Conservation (phyloP, 2,888 invertebrate genomes). For the Drosophila trichaetosa region DNA sequence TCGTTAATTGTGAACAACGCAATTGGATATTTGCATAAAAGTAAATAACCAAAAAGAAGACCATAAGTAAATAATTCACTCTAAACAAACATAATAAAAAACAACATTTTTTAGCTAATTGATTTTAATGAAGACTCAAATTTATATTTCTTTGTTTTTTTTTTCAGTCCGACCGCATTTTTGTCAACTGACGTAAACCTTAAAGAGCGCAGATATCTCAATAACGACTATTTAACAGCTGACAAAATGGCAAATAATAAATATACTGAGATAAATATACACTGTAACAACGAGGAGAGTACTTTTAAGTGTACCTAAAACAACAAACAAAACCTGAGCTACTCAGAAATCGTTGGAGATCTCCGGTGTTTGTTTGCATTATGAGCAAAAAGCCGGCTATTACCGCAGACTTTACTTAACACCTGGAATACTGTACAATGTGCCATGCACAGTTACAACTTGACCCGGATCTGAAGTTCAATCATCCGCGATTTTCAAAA, state of each 20-base stretch:
- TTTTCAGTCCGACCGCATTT: constrained; percentile 27
- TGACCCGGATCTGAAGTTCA: constrained; percentile 39
- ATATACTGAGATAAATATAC: constrained; percentile 18
- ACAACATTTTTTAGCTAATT: constrained; percentile 10
- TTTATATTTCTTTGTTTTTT: constrained; percentile 13
- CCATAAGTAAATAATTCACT: constrained; percentile 15
- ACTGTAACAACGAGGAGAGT: constrained; percentile 26
- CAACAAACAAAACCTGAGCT: constrained; percentile 15
- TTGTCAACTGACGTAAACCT: constrained; percentile 47
- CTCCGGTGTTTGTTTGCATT: constrained; percentile 28
- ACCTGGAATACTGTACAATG: constrained; percentile 20
- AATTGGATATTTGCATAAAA: constrained; percentile 38
- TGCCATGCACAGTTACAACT: constrained; percentile 15
- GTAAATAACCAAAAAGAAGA: constrained; percentile 15
- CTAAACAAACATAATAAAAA: constrained; percentile 11
- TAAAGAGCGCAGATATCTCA: not conserved
- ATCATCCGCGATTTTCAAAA: not conserved
- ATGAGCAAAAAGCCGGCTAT: constrained; percentile 41
- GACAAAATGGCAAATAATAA: constrained; percentile 24
- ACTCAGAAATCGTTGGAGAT: constrained; percentile 12
- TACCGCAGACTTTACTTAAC: constrained; percentile 9
- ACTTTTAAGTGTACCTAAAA: constrained; percentile 1
- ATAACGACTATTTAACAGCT: constrained; percentile 21
- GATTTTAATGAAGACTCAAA: constrained; percentile 20
- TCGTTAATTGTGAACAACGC: constrained; percentile 21